Base-by-base conservation (phyloP, 2,797 vertebrate genomes). In the Apogon hyalosoma region DNA sequence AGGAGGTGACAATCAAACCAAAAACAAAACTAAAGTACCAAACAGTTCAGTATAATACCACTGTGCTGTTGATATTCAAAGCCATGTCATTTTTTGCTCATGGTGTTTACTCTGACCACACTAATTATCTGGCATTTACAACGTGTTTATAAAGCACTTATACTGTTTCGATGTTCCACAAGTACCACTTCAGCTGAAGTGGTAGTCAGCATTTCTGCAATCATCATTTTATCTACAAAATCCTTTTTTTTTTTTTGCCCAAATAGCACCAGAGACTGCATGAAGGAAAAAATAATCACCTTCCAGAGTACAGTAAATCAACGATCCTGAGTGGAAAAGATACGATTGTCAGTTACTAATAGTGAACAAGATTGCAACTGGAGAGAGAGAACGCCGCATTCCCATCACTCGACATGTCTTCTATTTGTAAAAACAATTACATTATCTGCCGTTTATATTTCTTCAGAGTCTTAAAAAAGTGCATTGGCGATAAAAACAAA, bases 401-500 rank as follows among this genome's bases (percentile, higher is more conserved):
- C 46, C 66, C 56, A 71, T 59, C 54, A 58, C 52, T 72, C 57
- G 4, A 45, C 64, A 15, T 69, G 47, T 64, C 73, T 63, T 43
- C 53, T 55, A 1, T 81, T 85, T 86, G 82, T 77, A 73, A 67
- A 85, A 87, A 85, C 82, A 83, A 84, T 83, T 56, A 75, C 62
- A 70, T 73, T 79, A 65, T 73, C 66, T 21, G 0, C 43, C 15
- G 48, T 63, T 77, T 76, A 53, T 48, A 18, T 63, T 61, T 67
- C 68, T 58, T 72, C 16, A 9, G 16, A 38, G 42, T 62, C 53
- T 59, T 4, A 7, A 49, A 65, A 79, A 71, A 83, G 66, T 65
- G 56, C 56, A 40, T 12, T 11, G 15, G 56, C 5, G 28, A 87
- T 69, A 76, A 58, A 71, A 83, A 87, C 68, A 88, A 84, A 72